Evolutionary conservation across 2,797 vertebrate genomes (phyloP).

Genomic region (Odontamblyopus rebecca): DNA sequence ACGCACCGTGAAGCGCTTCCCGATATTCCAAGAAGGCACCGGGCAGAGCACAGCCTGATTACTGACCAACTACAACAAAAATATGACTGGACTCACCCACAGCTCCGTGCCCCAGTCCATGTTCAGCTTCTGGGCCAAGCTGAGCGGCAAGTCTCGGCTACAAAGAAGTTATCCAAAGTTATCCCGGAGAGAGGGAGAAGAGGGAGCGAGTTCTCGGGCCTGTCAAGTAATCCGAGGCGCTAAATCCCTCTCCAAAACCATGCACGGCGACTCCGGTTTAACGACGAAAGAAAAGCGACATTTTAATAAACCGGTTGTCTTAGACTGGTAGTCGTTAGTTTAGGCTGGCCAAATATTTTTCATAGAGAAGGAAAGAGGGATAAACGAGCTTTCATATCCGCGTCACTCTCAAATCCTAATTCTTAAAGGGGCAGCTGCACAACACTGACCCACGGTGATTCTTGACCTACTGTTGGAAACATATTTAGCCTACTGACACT

Average conservation of each 20-base stretch:
- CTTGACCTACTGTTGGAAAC: not conserved
- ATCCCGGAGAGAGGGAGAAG: slow-evolving; percentile 40
- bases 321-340: slow-evolving; percentile 22
- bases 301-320: slow-evolving; percentile 32
- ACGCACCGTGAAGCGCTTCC: not conserved
- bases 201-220: slow-evolving; percentile 32
- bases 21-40: not conserved
- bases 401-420: slow-evolving; percentile 85
- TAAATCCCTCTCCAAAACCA: slow-evolving; percentile 15
- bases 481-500: not conserved
- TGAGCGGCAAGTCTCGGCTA: slow-evolving; percentile 55
- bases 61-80: not conserved
- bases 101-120: slow-evolving; percentile 86
- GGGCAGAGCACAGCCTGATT: not conserved
- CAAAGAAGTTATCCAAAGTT: slow-evolving; percentile 79
- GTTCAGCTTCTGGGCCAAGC: slow-evolving; percentile 59
- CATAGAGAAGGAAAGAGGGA: slow-evolving; percentile 73
- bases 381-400: slow-evolving; percentile 77
- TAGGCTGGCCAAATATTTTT: slow-evolving; percentile 66
- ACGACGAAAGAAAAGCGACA: slow-evolving; percentile 1
- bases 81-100: slow-evolving; percentile 75
- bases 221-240: slow-evolving; percentile 40
- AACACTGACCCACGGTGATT: not conserved
- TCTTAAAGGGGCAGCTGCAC: slow-evolving; percentile 78
- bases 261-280: slow-evolving; percentile 6